A percentile compares a stretch with the other conserved stretches of the same genome.
phyloP scores from a whole-genome alignment of 2,797 vertebrate species.

The Anguilla anguilla region DNA sequence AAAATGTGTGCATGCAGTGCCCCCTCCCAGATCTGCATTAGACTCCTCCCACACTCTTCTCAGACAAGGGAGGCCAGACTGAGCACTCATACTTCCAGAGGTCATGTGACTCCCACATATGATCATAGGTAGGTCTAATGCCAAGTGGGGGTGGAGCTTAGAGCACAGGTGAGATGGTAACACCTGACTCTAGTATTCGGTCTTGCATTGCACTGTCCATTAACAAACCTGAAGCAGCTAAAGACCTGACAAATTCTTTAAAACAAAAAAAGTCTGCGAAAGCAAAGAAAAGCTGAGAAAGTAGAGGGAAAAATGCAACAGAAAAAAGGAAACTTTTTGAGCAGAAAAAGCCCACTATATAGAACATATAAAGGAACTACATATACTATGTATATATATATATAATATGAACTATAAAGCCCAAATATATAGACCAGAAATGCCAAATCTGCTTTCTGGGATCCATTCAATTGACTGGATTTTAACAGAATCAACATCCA shows the following conservation, averaged over 20 bases:
- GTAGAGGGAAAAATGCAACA: constrained; percentile 28
- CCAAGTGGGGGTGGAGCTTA: background rate
- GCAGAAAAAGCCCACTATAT: background rate
- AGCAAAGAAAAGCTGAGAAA: constrained; percentile 31
- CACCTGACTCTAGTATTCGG: background rate
- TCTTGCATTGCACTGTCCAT: background rate
- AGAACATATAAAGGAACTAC: background rate
- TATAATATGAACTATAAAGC: background rate
- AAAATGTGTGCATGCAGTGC: background rate
- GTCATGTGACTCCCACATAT: constrained; percentile 1
- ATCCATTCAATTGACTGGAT: background rate
- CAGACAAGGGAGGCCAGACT: background rate
- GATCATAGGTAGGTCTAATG: constrained; percentile 11
- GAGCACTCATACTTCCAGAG: background rate
- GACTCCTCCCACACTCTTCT: background rate
- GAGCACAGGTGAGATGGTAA: background rate
- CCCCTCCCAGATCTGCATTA: background rate
- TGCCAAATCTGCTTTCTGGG: background rate
- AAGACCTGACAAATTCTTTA: background rate
- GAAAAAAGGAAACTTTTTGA: constrained; percentile 17
- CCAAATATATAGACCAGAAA: background rate
- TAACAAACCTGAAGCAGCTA: constrained; percentile 13
- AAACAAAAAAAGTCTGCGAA: constrained; percentile 38
- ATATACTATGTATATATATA: no score
- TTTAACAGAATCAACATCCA: background rate